Evolutionary conservation across 1,140 invertebrate genomes (phyloP), one percentile per base, ranked within the genome.

Genomic region (Vanessa tameamea): DNA sequence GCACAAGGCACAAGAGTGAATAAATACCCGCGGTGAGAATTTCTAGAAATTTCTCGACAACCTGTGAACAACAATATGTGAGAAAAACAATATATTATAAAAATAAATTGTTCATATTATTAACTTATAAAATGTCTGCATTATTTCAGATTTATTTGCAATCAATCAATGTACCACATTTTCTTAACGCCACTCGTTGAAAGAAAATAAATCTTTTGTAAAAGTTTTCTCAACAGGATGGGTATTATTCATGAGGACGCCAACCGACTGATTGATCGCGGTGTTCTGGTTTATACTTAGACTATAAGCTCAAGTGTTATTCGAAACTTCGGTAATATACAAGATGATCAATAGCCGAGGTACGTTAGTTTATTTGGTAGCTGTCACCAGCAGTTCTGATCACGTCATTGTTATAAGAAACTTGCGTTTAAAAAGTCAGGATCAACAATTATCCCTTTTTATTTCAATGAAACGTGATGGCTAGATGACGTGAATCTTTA

Each of bases 181-280:
- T 82, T 82, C 81, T 78, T 81, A 87, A 83, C 26, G 57, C 12
- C 83, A 82, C 73, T 80, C 70, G 81, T 78, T 79, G 78, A 80
- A 82, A 85, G 87, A 84, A 89, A 88, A 91, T 88, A 90, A 90
- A 90, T 90, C 88, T 90, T 91, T 91, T 90, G 88, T 90, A 84
- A 84, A 88, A 90, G 79, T 91, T 90, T 88, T 84, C 83, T 86
- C 78, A 83, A 86, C 79, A 83, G 82, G 82, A 89, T 90, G 23
- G 85, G 87, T 87, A 88, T 88, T 89, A 91, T 91, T 91, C 89
- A 91, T 89, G 87, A 88, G 84, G 75, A 77, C 87, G 86, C 86
- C 86, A 89, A 80, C 80, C 75, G 75, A 75, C 82, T 91, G 89
- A 91, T 89, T 87, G 89, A 91, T 91, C 80, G 82, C 80, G 75